Evolutionary conservation across 2,113 vertebrate genomes (phyloP), one percentile per base, ranked within the genome.

Genomic region (Haemorhous mexicanus): DNA sequence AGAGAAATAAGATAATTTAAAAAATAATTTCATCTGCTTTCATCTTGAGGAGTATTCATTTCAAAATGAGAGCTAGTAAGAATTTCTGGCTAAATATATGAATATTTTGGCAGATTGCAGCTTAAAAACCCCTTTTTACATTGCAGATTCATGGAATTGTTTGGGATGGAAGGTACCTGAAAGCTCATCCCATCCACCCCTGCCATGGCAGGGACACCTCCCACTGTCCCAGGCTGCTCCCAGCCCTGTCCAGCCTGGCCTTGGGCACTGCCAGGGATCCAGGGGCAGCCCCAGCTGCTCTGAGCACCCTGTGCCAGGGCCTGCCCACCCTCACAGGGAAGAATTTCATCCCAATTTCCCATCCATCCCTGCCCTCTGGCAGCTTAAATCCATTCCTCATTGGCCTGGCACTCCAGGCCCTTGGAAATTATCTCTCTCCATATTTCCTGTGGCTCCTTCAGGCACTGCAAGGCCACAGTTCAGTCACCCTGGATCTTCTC

Each of bases 301-400:
- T 80, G 85, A 9, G n/a, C 56, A 59, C 22, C 13, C 56, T 59
- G 56, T 59, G 22, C 56, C 56, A 59, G 56, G 56, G 16, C 24
- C 66, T 56, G 0, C 2, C 13, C 26, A 35, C 21, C 30, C 49
- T 58, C 7, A 0, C 26, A 64, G 58, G 6, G 6, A 32, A 10
- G 0, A 2, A 52, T 61, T 87, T 1, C 14, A 4, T 10, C 49
- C 41, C 0, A 41, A 13, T 16, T 23, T 50, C 22, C 32, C 3
- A 66, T 66, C 35, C 0, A 16, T 0, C 0, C 6, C 43, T 22
- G 1, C 0, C 0, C 9, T 23, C 21, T 43, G 6, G 0, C 26
- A 49, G 3, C 1, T 1, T 0, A 0, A 17, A 72, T 22, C 35
- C 43, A 58, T 58, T 58, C 10, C 20, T 22, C 22, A 1, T 50